phyloP scores from a whole-genome alignment of 2,113 vertebrate genomes.

The Microcebus lehilahytsara region DNA sequence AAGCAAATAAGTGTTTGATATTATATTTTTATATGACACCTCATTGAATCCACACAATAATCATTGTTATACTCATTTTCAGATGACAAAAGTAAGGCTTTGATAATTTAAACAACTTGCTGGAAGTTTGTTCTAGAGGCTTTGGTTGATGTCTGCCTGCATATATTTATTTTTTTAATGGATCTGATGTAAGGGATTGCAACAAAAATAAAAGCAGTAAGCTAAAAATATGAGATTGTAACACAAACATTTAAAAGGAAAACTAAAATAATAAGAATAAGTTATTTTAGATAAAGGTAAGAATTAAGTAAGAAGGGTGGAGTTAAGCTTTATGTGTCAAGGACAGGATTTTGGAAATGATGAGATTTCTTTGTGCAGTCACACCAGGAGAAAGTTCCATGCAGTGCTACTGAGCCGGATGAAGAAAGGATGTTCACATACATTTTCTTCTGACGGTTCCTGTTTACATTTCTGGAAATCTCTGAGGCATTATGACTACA shows the following conservation, averaged over 20 bases:
- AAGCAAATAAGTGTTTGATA: neutral
- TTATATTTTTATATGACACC: neutral
- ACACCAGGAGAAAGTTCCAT: neutral
- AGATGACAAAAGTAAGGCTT: neutral
- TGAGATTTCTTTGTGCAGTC: neutral
- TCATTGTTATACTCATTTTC: neutral
- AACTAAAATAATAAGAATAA: neutral
- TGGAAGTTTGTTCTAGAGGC: neutral
- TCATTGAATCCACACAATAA: neutral
- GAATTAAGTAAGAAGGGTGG: too few species aligned
- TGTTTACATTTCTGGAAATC: constrained; percentile 35
- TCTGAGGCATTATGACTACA: neutral
- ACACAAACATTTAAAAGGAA: neutral
- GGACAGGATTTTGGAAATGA: neutral
- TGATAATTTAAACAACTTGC: neutral
- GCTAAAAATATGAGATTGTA: neutral
- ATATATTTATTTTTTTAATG: neutral
- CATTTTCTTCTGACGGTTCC: neutral
- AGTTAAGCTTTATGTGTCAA: neutral
- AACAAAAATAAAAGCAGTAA: neutral
- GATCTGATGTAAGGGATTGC: neutral
- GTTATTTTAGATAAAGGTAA: neutral
- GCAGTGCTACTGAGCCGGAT: neutral
- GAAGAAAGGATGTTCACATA: neutral
- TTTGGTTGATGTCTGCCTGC: neutral